A percentile compares a stretch with the other conserved stretches of the same genome.
These are phyloP conservation scores for Scrobipalpa costella DNA, from an alignment of 2,888 invertebrate genomes.

Conservation along the genomic window DNA sequence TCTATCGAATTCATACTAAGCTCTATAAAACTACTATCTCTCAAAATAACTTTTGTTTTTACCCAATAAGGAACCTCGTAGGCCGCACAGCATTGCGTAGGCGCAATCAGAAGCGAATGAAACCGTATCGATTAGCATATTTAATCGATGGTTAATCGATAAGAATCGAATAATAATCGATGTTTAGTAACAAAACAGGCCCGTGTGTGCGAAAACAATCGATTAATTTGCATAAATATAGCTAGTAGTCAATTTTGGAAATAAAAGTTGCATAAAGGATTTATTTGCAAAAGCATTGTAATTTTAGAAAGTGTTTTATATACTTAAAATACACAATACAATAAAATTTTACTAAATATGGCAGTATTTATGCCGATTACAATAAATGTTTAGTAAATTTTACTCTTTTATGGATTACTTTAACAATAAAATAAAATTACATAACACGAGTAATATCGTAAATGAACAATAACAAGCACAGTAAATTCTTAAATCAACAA, in stretches of 20 bases:
- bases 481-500: no score
- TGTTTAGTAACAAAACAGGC: conserved; percentile 17
- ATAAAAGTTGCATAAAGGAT: not conserved
- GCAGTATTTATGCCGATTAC: no score
- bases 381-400: no score
- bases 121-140: conserved; percentile 18
- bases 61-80: no score
- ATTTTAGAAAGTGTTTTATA: not conserved
- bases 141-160: conserved; percentile 20
- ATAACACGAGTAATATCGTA: no score
- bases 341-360: no score
- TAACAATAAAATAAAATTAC: no score
- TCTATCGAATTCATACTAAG: no score
- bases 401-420: no score
- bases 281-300: not conserved
- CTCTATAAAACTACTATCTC: no score
- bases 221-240: conserved; percentile 1
- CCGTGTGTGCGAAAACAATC: conserved; percentile 17
- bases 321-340: not conserved
- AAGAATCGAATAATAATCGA: conserved; percentile 20
- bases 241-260: not conserved
- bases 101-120: conserved; percentile 11
- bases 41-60: no score
- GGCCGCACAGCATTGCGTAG: not conserved
- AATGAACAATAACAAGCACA: no score